Evolutionary conservation across 2,113 vertebrate species (phyloP).

Genomic region (Vulpes ferrilata): DNA sequence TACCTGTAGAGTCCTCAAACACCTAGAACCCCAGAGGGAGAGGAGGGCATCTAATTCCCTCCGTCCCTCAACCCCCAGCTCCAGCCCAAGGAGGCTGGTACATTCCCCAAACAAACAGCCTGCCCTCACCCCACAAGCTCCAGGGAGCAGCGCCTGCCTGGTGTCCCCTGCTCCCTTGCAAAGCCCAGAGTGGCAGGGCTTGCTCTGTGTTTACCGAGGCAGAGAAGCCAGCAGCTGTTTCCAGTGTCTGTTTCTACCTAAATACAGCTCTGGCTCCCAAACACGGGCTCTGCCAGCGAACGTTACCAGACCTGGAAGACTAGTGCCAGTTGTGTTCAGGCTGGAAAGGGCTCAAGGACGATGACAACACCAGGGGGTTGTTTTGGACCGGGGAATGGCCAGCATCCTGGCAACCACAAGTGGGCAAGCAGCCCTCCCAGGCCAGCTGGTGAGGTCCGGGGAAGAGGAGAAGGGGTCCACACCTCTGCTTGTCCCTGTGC

Average conservation of each 20-base stretch:
- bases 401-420: background rate
- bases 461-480: background rate
- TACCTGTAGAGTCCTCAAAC: background rate
- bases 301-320: background rate
- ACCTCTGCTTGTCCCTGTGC: background rate
- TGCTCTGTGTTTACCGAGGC: fast-evolving
- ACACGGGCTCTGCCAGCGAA: background rate
- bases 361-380: background rate
- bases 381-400: background rate
- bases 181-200: background rate
- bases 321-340: background rate
- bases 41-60: background rate
- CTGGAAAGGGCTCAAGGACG: constrained; percentile 24
- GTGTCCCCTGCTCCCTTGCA: fast-evolving
- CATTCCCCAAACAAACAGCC: background rate
- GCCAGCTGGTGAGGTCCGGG: background rate
- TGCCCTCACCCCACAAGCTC: fast-evolving
- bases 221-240: background rate
- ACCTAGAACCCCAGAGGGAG: background rate
- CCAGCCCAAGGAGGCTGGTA: background rate
- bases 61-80: fast-evolving
- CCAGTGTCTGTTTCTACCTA: background rate
- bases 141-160: background rate
- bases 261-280: constrained; percentile 22
- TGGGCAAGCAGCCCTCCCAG: background rate